A percentile compares a stretch with the other conserved stretches of the same genome.
These are phyloP conservation scores for Bursaphelenchus okinawaensis DNA, from an alignment of 2,888 invertebrate genomes.

Conservation along the genomic window DNA sequence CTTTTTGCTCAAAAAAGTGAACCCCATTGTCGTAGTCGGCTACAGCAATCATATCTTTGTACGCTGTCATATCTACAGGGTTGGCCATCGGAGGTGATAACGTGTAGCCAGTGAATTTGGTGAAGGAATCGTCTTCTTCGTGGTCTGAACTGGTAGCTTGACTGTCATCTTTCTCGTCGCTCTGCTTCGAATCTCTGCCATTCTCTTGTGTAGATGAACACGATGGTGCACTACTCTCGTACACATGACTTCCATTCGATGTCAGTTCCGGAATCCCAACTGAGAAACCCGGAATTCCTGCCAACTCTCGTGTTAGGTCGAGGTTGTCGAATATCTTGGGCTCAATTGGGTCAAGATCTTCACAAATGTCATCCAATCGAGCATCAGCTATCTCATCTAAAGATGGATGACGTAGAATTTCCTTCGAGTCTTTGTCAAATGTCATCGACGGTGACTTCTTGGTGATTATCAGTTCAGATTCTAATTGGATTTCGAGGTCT, in stretches of 20 bases:
- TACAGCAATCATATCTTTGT: slow-evolving; percentile 24
- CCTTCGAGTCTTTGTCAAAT: not conserved
- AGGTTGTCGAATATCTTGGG: not conserved
- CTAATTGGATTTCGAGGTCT: not conserved
- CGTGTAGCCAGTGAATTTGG: not conserved
- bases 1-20: slow-evolving; percentile 26
- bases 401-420: not conserved
- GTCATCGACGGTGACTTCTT: not conserved
- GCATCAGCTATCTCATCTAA: not conserved
- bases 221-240: not conserved
- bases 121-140: not conserved
- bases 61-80: slow-evolving; percentile 27
- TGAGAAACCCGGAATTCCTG: not conserved
- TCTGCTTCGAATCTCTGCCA: not conserved
- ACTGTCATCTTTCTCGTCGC: not conserved
- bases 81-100: not conserved
- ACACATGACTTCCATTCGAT: not conserved
- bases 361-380: not conserved
- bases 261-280: not conserved
- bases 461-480: not conserved
- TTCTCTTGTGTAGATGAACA: not conserved
- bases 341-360: not conserved
- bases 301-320: not conserved
- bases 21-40: slow-evolving; percentile 36
- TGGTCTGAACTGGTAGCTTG: not conserved